phyloP scores from a whole-genome alignment of 2,113 vertebrate genomes.

The Zeus faber region DNA sequence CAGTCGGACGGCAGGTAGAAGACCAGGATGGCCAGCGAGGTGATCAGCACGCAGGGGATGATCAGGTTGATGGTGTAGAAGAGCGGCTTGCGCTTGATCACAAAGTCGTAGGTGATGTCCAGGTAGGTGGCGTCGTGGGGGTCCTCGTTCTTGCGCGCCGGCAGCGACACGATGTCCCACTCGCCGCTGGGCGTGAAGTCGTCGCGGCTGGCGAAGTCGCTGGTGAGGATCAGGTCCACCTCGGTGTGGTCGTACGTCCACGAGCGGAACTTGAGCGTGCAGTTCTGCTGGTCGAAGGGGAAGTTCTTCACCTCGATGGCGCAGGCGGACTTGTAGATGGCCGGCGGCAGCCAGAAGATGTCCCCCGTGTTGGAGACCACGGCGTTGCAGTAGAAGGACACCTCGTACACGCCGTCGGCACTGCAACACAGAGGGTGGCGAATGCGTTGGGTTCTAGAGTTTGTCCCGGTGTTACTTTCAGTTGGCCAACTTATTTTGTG shows the following conservation, averaged over 20 bases:
- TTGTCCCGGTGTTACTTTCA: too few relatives aligned
- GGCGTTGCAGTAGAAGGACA: constrained; percentile 80
- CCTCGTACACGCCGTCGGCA: constrained; percentile 80
- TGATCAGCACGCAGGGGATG: constrained; percentile 79
- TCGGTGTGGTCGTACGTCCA: constrained; percentile 83
- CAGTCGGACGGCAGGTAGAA: constrained; percentile 82
- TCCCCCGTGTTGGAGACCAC: constrained; percentile 77
- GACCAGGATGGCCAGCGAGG: constrained; percentile 77
- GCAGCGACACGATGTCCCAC: constrained; percentile 82
- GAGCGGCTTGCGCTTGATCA: constrained; percentile 78
- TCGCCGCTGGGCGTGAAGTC: constrained; percentile 81
- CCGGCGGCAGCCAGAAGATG: constrained; percentile 80
- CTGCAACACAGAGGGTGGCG: constrained; percentile 37
- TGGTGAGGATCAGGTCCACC: constrained; percentile 74
- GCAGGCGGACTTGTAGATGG: constrained; percentile 83
- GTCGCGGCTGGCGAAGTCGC: constrained; percentile 77
- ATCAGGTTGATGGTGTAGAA: constrained; percentile 83
- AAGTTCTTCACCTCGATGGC: constrained; percentile 81
- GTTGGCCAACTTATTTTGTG: too few relatives aligned
- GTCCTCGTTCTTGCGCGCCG: constrained; percentile 78
- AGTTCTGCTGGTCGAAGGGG: constrained; percentile 83
- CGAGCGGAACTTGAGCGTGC: constrained; percentile 80
- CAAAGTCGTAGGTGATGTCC: constrained; percentile 80
- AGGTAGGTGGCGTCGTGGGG: constrained; percentile 75
- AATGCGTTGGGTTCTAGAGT: too few relatives aligned